These are phyloP conservation scores for Dysdera silvatica DNA, from an alignment of 1,140 invertebrate genomes.

Conservation along the genomic window DNA sequence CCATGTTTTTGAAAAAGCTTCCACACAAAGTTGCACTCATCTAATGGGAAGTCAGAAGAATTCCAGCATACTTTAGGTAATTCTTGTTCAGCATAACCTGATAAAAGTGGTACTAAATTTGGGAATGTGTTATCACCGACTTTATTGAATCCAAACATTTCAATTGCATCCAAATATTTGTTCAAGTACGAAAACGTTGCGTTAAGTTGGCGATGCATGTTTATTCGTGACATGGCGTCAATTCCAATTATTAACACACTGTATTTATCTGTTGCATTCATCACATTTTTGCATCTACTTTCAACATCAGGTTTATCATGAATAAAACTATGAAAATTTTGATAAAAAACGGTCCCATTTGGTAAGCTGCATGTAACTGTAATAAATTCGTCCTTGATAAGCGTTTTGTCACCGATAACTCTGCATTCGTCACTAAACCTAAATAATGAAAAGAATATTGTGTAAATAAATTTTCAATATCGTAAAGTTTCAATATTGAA, in stretches of 20 bases:
- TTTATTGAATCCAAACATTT: slow-evolving; percentile 45
- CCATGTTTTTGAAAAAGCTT: slow-evolving; percentile 18
- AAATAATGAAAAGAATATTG: not conserved
- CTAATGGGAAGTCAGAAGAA: not conserved
- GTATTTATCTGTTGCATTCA: slow-evolving; percentile 5
- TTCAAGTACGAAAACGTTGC: slow-evolving; percentile 46
- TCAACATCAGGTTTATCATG: slow-evolving; percentile 20
- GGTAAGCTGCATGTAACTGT: not conserved
- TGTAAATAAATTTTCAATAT: no score
- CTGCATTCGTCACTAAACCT: not conserved
- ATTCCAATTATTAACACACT: slow-evolving; percentile 49
- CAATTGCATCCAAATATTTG: slow-evolving; percentile 39
- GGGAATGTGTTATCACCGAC: slow-evolving; percentile 47
- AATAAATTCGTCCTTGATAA: slow-evolving; percentile 20
- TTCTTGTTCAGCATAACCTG: slow-evolving; percentile 34
- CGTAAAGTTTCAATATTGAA: no score
- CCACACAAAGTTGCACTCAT: slow-evolving; percentile 24
- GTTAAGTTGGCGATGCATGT: slow-evolving; percentile 52
- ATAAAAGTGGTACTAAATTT: slow-evolving; percentile 44
- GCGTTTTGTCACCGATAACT: not conserved
- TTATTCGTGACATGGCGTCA: slow-evolving; percentile 53
- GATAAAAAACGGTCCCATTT: slow-evolving; percentile 5
- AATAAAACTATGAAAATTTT: slow-evolving; percentile 25
- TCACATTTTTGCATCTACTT: not conserved
- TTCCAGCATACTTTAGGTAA: slow-evolving; percentile 12